phyloP scores from a whole-genome alignment of 2,888 invertebrate species.

The Cyaniris semiargus region DNA sequence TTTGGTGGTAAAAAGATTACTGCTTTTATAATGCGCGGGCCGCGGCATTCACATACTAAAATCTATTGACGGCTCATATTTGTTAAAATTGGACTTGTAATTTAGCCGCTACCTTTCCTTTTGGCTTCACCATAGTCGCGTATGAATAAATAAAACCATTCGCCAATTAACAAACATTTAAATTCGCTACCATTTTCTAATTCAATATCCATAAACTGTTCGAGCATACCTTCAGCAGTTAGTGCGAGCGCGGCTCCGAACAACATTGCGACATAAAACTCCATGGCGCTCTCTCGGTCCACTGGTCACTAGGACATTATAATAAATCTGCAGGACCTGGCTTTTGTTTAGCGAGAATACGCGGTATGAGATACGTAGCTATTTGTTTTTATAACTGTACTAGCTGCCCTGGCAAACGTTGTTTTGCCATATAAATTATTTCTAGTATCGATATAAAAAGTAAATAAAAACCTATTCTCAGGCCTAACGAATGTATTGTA shows the following conservation, averaged over 20 bases:
- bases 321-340: slow-evolving; percentile 37
- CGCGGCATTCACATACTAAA: too few relatives aligned
- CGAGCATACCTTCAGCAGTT: slow-evolving; percentile 39
- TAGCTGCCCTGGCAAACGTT: too few relatives aligned
- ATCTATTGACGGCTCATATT: too few relatives aligned
- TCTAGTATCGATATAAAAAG: neutral
- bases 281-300: slow-evolving; percentile 38
- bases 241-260: slow-evolving; percentile 33
- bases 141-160: too few relatives aligned
- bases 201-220: neutral
- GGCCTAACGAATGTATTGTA: too few relatives aligned
- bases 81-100: too few relatives aligned
- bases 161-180: neutral
- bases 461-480: neutral
- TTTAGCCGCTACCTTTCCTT: too few relatives aligned
- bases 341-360: slow-evolving; percentile 39
- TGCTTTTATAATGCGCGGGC: too few relatives aligned
- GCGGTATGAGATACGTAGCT: slow-evolving; percentile 38
- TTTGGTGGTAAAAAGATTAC: too few relatives aligned
- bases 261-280: slow-evolving; percentile 35
- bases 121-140: too few relatives aligned
- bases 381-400: neutral
- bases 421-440: too few relatives aligned
- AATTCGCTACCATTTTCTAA: neutral
- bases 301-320: slow-evolving; percentile 40